phyloP scores from a whole-genome alignment of 2,888 invertebrate genomes.

The Scaptomyza parva region DNA sequence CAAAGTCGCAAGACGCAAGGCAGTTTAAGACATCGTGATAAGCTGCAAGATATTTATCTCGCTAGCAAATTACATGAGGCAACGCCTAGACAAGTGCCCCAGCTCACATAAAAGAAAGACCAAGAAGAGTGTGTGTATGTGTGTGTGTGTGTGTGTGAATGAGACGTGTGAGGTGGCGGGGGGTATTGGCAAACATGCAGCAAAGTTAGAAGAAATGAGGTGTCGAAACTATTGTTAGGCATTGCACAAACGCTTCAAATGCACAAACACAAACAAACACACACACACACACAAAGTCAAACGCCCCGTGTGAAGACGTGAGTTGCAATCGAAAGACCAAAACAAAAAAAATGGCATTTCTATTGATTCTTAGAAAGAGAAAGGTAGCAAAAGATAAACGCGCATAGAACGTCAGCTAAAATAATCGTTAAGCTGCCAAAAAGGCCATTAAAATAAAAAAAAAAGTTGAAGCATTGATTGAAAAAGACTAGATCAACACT shows the following conservation, averaged over 20 bases:
- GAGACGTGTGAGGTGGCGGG: not conserved
- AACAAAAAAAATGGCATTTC: not conserved
- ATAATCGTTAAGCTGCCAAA: not conserved
- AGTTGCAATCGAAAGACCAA: conserved; percentile 30
- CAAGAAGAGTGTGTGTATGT: not conserved
- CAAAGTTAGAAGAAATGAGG: conserved; percentile 68
- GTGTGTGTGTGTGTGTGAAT: conserved; percentile 5
- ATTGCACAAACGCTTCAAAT: conserved; percentile 37
- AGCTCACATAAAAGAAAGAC: not conserved
- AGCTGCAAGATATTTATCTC: conserved; percentile 76
- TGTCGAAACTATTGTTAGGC: conserved; percentile 72
- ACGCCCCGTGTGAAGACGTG: conserved; percentile 61
- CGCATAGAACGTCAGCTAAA: conserved; percentile 1
- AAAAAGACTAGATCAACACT: too few relatives aligned
- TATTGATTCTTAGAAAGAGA: conserved; percentile 3
- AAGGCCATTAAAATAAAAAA: conserved; percentile 4
- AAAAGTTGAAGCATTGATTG: not conserved
- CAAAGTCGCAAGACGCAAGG: conserved; percentile 27
- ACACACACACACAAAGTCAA: conserved; percentile 25
- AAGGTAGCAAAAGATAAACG: not conserved
- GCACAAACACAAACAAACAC: not conserved
- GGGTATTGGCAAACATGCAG: conserved; percentile 35
- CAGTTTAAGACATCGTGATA: conserved; percentile 79
- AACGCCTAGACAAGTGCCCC: conserved; percentile 70
- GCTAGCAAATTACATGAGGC: conserved; percentile 77